Evolutionary conservation across 1,140 invertebrate genomes (phyloP).

Genomic region (Drosophila santomea): DNA sequence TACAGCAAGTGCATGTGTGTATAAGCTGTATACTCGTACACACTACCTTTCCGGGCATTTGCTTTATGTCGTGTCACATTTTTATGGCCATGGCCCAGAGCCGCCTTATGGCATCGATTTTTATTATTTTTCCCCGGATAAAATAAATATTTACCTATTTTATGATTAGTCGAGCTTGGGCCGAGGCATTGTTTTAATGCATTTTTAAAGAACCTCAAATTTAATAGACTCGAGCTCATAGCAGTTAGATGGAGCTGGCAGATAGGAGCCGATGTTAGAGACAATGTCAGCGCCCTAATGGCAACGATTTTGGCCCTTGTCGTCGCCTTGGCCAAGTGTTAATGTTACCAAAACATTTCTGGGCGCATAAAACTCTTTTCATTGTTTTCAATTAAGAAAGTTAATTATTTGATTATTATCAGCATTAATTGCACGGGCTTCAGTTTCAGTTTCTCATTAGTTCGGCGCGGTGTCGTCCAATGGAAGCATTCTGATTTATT

Average conservation of each 20-base stretch:
- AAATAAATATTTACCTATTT: constrained; percentile 79
- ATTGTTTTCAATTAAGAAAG: constrained; percentile 83
- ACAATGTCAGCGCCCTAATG: constrained; percentile 42
- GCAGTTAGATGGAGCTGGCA: constrained; percentile 27
- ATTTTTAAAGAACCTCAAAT: constrained; percentile 72
- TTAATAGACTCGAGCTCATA: constrained; percentile 64
- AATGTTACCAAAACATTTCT: constrained; percentile 79
- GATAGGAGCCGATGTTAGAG: constrained; percentile 32
- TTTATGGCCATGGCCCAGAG: constrained; percentile 53
- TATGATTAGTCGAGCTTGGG: constrained; percentile 58
- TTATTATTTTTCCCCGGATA: constrained; percentile 71
- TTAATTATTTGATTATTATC: constrained; percentile 84
- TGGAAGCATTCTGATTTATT: constrained; percentile 65
- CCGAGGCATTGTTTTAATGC: constrained; percentile 67
- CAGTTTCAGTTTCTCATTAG: constrained; percentile 19
- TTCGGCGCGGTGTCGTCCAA: constrained; percentile 22
- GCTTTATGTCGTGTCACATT: constrained; percentile 78
- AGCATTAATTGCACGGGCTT: constrained; percentile 69
- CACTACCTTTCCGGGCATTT: constrained; percentile 52
- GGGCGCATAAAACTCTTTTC: constrained; percentile 68
- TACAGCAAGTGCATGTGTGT: constrained; percentile 54
- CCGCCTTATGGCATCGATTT: constrained; percentile 76
- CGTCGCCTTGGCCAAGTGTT: constrained; percentile 58
- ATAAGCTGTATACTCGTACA: constrained; percentile 1
- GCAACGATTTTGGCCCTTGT: constrained; percentile 23